Conservation (phyloP, 2,113 vertebrate genomes). For the Todiramphus chloris region DNA sequence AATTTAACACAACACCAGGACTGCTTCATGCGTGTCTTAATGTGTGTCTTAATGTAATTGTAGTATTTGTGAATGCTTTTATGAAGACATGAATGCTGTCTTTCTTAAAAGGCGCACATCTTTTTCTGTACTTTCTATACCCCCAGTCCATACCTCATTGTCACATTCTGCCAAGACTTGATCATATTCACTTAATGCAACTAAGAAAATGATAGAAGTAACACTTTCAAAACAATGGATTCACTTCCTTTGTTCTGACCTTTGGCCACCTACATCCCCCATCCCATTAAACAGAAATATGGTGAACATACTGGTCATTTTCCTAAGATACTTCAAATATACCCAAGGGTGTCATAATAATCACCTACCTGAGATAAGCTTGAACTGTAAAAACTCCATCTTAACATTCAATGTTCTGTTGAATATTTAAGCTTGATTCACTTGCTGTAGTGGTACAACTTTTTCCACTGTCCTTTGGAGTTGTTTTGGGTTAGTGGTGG, state of each 20-base stretch:
- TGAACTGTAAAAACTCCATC: background rate
- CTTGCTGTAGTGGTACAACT: background rate
- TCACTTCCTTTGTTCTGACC: constrained; percentile 90
- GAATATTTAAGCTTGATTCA: background rate
- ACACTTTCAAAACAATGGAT: constrained; percentile 92
- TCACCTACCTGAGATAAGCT: background rate
- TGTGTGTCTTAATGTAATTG: background rate
- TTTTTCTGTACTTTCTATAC: background rate
- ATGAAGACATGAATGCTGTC: background rate
- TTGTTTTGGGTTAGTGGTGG: background rate
- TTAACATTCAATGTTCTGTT: background rate
- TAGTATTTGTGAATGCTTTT: background rate
- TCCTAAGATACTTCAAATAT: background rate
- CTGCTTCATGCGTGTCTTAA: background rate
- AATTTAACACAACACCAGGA: background rate
- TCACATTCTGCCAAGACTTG: constrained; percentile 83
- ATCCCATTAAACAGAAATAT: constrained; percentile 75
- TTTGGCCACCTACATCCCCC: constrained; percentile 91
- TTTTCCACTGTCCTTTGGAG: background rate
- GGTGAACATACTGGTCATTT: background rate
- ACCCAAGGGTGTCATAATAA: background rate
- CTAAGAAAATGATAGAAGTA: constrained; percentile 88
- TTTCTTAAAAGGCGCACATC: background rate
- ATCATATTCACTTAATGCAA: constrained; percentile 89
- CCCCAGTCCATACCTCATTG: constrained; percentile 74